These are phyloP conservation scores for Xenops minutus DNA, from an alignment of 2,797 vertebrate species.

Conservation along the genomic window DNA sequence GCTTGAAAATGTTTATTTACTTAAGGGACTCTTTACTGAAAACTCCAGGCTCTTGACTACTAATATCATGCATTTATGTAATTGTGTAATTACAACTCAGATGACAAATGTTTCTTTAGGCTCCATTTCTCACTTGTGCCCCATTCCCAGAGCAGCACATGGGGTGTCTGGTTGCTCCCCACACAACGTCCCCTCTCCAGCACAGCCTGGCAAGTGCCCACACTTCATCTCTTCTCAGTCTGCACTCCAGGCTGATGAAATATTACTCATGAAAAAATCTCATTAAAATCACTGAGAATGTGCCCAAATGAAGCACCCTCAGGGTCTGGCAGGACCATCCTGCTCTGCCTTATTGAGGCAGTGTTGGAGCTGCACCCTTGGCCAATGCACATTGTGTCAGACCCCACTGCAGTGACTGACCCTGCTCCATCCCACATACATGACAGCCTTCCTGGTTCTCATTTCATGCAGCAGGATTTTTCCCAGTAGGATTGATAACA, in stretches of 20 bases:
- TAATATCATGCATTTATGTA: slow-evolving; percentile 72
- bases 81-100: slow-evolving; percentile 72
- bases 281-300: background rate
- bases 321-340: background rate
- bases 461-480: background rate
- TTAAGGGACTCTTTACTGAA: slow-evolving; percentile 76
- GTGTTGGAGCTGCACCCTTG: fast-evolving
- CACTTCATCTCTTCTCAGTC: background rate
- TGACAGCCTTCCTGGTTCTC: background rate
- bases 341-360: background rate
- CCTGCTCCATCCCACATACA: fast-evolving
- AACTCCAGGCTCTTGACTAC: slow-evolving; percentile 74
- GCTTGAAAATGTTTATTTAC: slow-evolving; percentile 71
- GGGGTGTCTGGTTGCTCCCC: background rate
- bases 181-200: background rate
- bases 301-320: background rate
- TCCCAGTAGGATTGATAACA: background rate
- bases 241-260: background rate
- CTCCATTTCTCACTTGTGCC: background rate
- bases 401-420: background rate
- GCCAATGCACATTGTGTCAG: background rate
- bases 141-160: background rate
- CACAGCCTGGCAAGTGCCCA: background rate
- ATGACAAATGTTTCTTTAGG: slow-evolving; percentile 60
- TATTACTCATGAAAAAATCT: background rate